A percentile compares a stretch with the other conserved stretches of the same genome.
These are phyloP conservation scores for Pseudochirops corinnae DNA, from an alignment of 2,797 vertebrate genomes.

Conservation along the genomic window DNA sequence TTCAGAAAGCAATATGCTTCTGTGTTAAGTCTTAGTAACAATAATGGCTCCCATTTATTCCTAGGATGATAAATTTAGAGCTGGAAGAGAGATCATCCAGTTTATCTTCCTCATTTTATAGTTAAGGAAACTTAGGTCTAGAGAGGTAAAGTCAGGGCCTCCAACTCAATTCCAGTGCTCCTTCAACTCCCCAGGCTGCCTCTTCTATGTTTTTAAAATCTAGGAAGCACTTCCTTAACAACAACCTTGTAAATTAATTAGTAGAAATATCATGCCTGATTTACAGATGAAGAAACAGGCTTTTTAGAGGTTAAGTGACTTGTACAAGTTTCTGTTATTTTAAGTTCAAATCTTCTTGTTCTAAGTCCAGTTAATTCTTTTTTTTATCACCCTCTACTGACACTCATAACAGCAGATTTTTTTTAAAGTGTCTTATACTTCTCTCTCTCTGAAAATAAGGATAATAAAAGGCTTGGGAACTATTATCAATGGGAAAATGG, in stretches of 20 bases:
- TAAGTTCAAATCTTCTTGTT: background rate
- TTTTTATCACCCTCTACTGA: background rate
- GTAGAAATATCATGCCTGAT: background rate
- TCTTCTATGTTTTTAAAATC: background rate
- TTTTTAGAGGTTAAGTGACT: background rate
- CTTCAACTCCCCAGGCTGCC: background rate
- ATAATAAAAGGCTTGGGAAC: background rate
- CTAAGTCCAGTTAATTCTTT: background rate
- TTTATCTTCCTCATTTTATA: background rate
- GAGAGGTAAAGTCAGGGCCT: background rate
- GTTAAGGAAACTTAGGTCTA: background rate
- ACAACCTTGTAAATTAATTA: background rate
- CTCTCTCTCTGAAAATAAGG: background rate
- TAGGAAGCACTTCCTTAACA: background rate
- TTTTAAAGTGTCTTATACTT: background rate
- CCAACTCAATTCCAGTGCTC: background rate
- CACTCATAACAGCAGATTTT: background rate
- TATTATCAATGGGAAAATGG: background rate
- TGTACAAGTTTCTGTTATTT: background rate
- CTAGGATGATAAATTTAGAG: background rate
- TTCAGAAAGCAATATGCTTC: background rate
- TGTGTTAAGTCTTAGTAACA: background rate
- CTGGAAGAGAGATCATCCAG: background rate
- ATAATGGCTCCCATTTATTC: constrained; percentile 7
- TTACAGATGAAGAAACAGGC: background rate